Evolutionary conservation across 2,113 vertebrate species (phyloP).

Genomic region (Dipodomys spectabilis): DNA sequence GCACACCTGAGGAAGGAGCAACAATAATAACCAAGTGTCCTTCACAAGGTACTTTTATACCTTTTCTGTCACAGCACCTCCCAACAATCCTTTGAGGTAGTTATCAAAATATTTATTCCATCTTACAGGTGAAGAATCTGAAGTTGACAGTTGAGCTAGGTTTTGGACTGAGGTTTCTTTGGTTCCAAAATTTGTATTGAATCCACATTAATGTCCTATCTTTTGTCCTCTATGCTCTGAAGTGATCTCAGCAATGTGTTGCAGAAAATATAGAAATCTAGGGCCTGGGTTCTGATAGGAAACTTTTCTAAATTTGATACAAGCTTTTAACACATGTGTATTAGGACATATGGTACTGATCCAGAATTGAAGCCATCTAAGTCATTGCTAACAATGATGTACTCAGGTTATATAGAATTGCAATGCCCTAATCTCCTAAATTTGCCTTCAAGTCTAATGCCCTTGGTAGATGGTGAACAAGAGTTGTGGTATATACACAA

Average conservation of each 20-base stretch:
- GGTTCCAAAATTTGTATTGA: background rate
- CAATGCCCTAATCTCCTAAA: background rate
- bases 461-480: slow-evolving; percentile 35
- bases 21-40: background rate
- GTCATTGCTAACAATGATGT: slow-evolving; percentile 18
- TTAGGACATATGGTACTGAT: slow-evolving; percentile 45
- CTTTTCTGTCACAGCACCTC: background rate
- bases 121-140: slow-evolving; percentile 9
- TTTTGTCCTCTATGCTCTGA: background rate
- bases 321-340: slow-evolving; percentile 38
- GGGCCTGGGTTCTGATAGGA: background rate
- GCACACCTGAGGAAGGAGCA: slow-evolving; percentile 27
- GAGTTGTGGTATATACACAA: slow-evolving; percentile 53
- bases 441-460: slow-evolving; percentile 27
- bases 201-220: background rate
- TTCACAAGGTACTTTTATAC: slow-evolving; percentile 20
- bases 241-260: background rate
- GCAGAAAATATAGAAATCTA: slow-evolving; percentile 30
- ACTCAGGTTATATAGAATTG: slow-evolving; percentile 15
- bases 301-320: slow-evolving; percentile 43
- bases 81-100: background rate
- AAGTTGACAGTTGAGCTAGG: slow-evolving; percentile 5
- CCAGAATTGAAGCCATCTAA: slow-evolving; percentile 55
- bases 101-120: background rate
- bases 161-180: background rate